Evolutionary conservation across 2,113 vertebrate species (phyloP).

Genomic region (Pterophyllum scalare): DNA sequence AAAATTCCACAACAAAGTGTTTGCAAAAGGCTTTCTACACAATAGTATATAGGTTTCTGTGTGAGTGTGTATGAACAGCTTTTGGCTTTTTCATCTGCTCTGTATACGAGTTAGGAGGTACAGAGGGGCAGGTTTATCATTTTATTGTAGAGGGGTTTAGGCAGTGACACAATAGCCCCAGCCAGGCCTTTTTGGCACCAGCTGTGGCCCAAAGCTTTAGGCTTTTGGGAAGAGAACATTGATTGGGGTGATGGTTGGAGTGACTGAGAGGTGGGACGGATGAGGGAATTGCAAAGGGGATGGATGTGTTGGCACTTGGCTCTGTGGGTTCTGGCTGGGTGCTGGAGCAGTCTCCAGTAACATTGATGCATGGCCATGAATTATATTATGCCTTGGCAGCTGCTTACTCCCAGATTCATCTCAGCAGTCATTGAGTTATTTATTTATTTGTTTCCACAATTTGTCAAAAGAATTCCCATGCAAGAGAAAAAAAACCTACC

Average conservation of each 20-base stretch:
- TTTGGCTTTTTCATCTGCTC: conserved; percentile 48
- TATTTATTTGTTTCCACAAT: conserved; percentile 81
- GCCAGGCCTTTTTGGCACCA: conserved; percentile 63
- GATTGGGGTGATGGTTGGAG: conserved; percentile 68
- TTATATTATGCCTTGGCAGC: conserved; percentile 83
- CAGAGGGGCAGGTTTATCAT: conserved; percentile 57
- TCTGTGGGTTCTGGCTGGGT: conserved; percentile 77
- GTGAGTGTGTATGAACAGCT: conserved; percentile 48
- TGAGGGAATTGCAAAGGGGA: conserved; percentile 73
- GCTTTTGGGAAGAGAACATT: conserved; percentile 63
- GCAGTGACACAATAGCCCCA: conserved; percentile 60
- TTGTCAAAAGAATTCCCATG: conserved; percentile 76
- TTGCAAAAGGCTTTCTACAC: conserved; percentile 58
- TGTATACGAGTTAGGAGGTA: conserved; percentile 46
- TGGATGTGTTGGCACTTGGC: conserved; percentile 81
- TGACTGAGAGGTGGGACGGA: conserved; percentile 64
- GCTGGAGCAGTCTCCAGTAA: conserved; percentile 77
- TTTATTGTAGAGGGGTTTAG: conserved; percentile 63
- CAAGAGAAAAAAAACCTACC: conserved; percentile 40
- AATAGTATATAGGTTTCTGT: conserved; percentile 47
- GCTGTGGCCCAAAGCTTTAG: conserved; percentile 44
- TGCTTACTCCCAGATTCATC: conserved; percentile 82
- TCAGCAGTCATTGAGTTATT: conserved; percentile 81
- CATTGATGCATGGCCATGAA: conserved; percentile 85
- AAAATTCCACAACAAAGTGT: conserved; percentile 58